Base-by-base conservation (phyloP, 2,797 vertebrate genomes). In the Galagoides demidoff region DNA sequence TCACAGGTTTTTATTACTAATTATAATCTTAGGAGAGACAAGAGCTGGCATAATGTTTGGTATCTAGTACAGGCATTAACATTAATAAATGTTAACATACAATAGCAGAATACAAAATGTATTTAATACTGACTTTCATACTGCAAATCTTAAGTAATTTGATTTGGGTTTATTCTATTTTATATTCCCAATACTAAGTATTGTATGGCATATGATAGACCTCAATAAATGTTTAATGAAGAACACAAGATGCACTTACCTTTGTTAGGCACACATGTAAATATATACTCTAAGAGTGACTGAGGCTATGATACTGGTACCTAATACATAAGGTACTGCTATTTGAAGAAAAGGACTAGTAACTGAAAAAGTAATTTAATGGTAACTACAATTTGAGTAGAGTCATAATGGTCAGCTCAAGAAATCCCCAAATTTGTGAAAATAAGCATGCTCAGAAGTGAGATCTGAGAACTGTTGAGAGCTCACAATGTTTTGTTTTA, bases 371-470 rank as follows among this genome's bases (percentile, higher is more conserved):
- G 52, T n/a, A 64, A 92, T 43, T 52, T 55, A 85, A 13, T 89
- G 71, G 13, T 71, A 85, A 90, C 45, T 73, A 34, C 27, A 90
- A 64, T 78, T 96, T 39, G 70, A 45, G 43, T 63, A 17, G 34
- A 14, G 27, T 76, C 61, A 88, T 39, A 92, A 7, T 45, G 25
- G 68, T 88, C 23, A 88, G 34, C 55, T 71, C 71, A 90, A 88
- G 71, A 87, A 83, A 95, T 79, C n/a, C 37, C 73, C 52, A 95
- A 74, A 76, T 87, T 68, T 94, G 31, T 89, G 73, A 96, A 91
- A 90, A 85, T 64, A 92, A 81, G 2, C 88, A n/a, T 79, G 34
- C 27, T 81, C 57, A 63, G 77, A 14, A 86, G 64, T 76, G 63
- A 70, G 71, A 92, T 90, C 59, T 96, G 64, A 74, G n/a, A 93